These are phyloP conservation scores for Caenorhabditis sinica DNA, from an alignment of 2,888 invertebrate genomes.

Conservation along the genomic window DNA sequence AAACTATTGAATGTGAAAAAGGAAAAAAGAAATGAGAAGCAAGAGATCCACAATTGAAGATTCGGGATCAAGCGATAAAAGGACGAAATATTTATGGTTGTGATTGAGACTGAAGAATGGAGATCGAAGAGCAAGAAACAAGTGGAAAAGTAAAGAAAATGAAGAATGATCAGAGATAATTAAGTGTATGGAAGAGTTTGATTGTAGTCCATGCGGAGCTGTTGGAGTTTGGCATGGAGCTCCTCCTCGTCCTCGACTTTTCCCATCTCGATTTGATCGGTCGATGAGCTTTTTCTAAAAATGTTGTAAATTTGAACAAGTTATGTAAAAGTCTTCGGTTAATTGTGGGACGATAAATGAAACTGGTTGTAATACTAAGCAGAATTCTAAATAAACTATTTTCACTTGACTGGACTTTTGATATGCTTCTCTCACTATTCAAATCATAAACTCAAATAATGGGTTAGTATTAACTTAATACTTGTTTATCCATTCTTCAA, in stretches of 20 bases:
- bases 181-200: conserved; percentile 62
- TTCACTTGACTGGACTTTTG: too few relatives aligned
- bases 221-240: conserved; percentile 66
- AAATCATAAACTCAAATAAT: too few relatives aligned
- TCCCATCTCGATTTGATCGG: conserved; percentile 69
- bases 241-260: conserved; percentile 65
- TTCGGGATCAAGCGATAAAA: not conserved
- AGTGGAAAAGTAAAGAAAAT: not conserved
- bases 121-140: not conserved
- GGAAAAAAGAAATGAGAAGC: not conserved
- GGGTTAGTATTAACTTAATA: too few relatives aligned
- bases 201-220: conserved; percentile 72
- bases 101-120: not conserved
- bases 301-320: not conserved
- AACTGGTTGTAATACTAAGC: not conserved
- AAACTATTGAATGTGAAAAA: not conserved
- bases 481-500: too few relatives aligned
- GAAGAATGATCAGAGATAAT: conserved; percentile 3
- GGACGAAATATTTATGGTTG: not conserved
- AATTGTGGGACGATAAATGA: not conserved
- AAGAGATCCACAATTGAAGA: not conserved
- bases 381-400: too few relatives aligned
- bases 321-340: not conserved
- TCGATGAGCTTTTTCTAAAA: conserved; percentile 74
- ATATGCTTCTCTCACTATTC: too few relatives aligned